Evolutionary conservation across 2,113 vertebrate genomes (phyloP).

Genomic region (Vireo altiloquus): DNA sequence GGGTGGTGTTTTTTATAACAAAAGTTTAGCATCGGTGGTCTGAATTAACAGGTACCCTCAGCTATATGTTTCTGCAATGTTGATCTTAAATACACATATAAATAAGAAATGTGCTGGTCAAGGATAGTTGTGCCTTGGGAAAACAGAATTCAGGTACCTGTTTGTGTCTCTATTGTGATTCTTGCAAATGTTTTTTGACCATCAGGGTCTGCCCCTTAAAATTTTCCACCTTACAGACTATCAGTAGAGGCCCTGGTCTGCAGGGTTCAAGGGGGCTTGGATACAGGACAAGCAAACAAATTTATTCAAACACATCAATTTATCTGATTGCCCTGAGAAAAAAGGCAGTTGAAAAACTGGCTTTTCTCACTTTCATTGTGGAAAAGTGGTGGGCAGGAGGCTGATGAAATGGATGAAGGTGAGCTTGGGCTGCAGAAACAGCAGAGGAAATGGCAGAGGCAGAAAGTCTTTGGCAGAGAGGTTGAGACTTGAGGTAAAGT

Average conservation of each 20-base stretch:
- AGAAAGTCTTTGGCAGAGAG: not conserved
- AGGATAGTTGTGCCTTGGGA: not conserved
- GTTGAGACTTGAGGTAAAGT: not conserved
- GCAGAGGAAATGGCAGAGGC: not conserved
- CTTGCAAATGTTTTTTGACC: not conserved
- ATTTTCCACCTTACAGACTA: not conserved
- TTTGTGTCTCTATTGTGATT: not conserved
- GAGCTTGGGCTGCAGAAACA: not conserved
- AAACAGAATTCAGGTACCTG: not conserved
- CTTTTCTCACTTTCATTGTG: not conserved
- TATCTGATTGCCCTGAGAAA: not conserved
- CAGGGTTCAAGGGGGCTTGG: not conserved
- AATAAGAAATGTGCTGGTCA: not conserved
- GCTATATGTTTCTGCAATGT: not conserved
- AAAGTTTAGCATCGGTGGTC: not conserved
- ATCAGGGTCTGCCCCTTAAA: not conserved
- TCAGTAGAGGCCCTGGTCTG: not conserved
- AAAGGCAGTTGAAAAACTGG: not conserved
- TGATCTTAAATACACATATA: not conserved
- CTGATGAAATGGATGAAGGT: not conserved
- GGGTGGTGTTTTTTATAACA: not conserved
- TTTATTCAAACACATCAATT: not conserved
- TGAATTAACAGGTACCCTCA: not conserved
- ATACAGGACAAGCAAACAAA: not conserved
- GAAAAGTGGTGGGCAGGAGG: not conserved